phyloP scores from a whole-genome alignment of 1,140 invertebrate genomes.

The Elymnias hypermnestra region DNA sequence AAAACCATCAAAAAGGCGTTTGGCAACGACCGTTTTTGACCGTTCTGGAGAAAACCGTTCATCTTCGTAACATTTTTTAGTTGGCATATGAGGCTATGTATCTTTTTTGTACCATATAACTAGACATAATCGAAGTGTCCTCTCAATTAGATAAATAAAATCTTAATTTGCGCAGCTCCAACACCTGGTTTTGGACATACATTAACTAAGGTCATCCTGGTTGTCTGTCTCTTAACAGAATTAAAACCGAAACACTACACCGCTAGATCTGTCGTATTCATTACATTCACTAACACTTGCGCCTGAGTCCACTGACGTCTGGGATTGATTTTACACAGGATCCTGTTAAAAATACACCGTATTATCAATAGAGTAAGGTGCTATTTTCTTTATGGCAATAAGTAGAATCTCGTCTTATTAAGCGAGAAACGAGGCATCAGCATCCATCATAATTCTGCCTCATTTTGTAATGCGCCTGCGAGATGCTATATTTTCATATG shows the following conservation, averaged over 20 bases:
- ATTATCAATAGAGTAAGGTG: conserved; percentile 17
- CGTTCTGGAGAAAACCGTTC: too few relatives aligned
- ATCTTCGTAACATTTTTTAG: too few relatives aligned
- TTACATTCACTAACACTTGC: conserved; percentile 28
- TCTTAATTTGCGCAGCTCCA: too few relatives aligned
- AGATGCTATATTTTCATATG: conserved; percentile 64
- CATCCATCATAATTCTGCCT: conserved; percentile 73
- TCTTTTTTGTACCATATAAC: too few relatives aligned
- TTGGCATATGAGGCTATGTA: too few relatives aligned
- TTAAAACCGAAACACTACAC: conserved; percentile 44
- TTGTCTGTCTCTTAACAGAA: conserved; percentile 26
- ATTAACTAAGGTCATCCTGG: too few relatives aligned
- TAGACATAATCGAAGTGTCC: too few relatives aligned
- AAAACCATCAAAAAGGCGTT: too few relatives aligned
- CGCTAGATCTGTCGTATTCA: conserved; percentile 32
- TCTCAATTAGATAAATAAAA: too few relatives aligned
- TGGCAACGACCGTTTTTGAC: too few relatives aligned
- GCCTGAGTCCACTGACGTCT: conserved; percentile 26
- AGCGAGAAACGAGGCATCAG: conserved; percentile 64
- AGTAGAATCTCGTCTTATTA: conserved; percentile 60
- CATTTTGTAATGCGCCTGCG: conserved; percentile 64
- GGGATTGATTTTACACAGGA: background rate
- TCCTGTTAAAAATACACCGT: background rate
- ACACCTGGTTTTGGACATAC: too few relatives aligned
- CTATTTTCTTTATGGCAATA: conserved; percentile 14